Evolutionary conservation across 2,888 invertebrate species (phyloP).

Genomic region (Nemapogon koenigi): DNA sequence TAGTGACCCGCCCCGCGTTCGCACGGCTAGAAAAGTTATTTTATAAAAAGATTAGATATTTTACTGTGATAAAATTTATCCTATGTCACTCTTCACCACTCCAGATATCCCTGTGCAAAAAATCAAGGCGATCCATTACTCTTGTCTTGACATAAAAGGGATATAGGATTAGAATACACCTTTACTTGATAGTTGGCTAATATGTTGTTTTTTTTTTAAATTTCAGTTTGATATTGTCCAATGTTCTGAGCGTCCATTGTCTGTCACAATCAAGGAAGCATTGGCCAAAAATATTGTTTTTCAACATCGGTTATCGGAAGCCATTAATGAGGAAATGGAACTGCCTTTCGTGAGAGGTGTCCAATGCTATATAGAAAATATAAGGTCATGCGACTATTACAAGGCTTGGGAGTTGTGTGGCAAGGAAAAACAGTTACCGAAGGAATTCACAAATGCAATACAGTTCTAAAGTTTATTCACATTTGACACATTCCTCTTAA

Average conservation of each 20-base stretch:
- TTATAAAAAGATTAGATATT: too few relatives aligned
- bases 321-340: slow-evolving; percentile 49
- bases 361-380: slow-evolving; percentile 46
- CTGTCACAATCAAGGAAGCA: slow-evolving; percentile 40
- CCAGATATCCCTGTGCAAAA: too few relatives aligned
- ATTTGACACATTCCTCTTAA: slow-evolving; percentile 30
- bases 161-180: too few relatives aligned
- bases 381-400: slow-evolving; percentile 49
- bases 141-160: too few relatives aligned
- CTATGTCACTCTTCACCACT: too few relatives aligned
- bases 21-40: too few relatives aligned
- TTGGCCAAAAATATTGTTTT: slow-evolving; percentile 51
- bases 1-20: too few relatives aligned
- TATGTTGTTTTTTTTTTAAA: too few relatives aligned
- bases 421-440: slow-evolving; percentile 46
- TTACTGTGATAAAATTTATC: too few relatives aligned
- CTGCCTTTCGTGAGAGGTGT: slow-evolving; percentile 51
- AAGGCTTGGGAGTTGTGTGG: slow-evolving; percentile 56
- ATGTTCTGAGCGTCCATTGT: slow-evolving; percentile 48
- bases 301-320: slow-evolving; percentile 48
- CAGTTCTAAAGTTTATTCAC: slow-evolving; percentile 31
- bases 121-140: too few relatives aligned
- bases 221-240: slow-evolving; percentile 52
- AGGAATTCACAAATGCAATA: slow-evolving; percentile 52
- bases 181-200: too few relatives aligned